These are phyloP conservation scores for Apolygus lucorum DNA, from an alignment of 1,140 invertebrate species.

Conservation along the genomic window DNA sequence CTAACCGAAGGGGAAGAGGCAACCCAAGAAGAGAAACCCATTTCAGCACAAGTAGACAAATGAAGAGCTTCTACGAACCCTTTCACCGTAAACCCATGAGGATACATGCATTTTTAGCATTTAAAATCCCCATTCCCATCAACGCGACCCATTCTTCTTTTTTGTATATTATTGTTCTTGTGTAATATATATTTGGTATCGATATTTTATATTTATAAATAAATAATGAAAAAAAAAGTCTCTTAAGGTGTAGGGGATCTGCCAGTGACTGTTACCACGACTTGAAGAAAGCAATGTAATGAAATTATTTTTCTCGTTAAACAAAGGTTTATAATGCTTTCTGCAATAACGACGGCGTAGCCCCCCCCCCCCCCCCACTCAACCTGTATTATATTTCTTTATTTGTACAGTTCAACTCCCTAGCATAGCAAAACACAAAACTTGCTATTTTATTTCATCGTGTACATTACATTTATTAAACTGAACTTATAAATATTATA, in stretches of 20 bases:
- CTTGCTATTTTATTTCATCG: constrained; percentile 4
- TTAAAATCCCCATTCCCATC: neutral
- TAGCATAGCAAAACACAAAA: neutral
- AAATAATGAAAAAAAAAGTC: neutral
- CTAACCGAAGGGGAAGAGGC: constrained; percentile 4
- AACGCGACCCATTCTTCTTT: neutral
- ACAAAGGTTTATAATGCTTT: neutral
- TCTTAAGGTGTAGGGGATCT: neutral
- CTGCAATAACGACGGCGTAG: constrained; percentile 4
- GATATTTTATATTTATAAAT: constrained; percentile 6
- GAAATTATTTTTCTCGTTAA: constrained; percentile 8
- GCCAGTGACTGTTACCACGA: constrained; percentile 13
- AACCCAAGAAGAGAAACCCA: neutral
- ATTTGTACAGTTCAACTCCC: constrained; percentile 4
- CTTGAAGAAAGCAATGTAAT: constrained; percentile 2
- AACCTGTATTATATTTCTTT: constrained; percentile 1
- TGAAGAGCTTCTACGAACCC: neutral
- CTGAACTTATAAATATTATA: constrained; percentile 4
- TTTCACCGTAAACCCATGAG: neutral
- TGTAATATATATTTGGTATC: constrained; percentile 12
- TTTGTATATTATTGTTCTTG: constrained; percentile 7
- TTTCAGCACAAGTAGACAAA: neutral
- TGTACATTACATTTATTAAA: constrained; percentile 9
- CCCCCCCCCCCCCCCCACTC: neutral
- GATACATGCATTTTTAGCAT: constrained; percentile 4